A percentile compares a stretch with the other conserved stretches of the same genome.
phyloP scores from a whole-genome alignment of 2,113 vertebrate genomes.

The Centropristis striata region DNA sequence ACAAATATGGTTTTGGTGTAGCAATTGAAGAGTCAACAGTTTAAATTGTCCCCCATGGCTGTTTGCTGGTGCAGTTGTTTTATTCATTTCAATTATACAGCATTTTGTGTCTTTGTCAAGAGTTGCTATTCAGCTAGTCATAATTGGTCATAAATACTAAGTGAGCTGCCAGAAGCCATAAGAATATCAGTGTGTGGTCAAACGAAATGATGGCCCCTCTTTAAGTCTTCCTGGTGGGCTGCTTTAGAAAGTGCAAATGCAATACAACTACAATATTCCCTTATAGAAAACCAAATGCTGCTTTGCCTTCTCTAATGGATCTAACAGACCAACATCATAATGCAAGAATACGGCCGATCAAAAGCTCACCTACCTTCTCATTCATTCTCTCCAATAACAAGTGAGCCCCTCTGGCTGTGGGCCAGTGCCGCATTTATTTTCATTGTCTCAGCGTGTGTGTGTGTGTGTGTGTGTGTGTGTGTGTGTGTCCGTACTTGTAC shows the following conservation, averaged over 20 bases:
- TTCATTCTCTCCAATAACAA: constrained; percentile 27
- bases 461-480: neutral
- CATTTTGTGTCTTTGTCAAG: neutral
- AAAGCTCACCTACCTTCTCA: constrained; percentile 2
- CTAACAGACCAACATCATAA: constrained; percentile 44
- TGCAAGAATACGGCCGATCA: constrained; percentile 14
- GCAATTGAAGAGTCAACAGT: neutral
- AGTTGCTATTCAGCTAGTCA: neutral
- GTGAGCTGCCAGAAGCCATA: neutral
- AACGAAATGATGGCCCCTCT: constrained; percentile 13
- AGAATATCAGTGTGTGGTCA: neutral
- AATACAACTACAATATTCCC: constrained; percentile 3
- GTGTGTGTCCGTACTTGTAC: neutral
- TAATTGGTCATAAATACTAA: neutral
- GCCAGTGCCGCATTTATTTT: constrained; percentile 11
- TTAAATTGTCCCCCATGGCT: neutral
- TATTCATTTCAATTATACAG: neutral
- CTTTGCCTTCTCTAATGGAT: constrained; percentile 22
- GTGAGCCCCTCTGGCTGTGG: constrained; percentile 31
- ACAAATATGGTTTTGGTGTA: neutral
- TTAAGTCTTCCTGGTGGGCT: neutral
- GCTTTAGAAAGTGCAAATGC: neutral
- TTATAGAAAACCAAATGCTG: constrained; percentile 2
- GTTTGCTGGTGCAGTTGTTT: neutral
- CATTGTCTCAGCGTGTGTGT: constrained; percentile 8